Percentiles rank a stretch among this genome's conserved stretches.
These are phyloP conservation scores for Drosophila ananassae DNA, from an alignment of 1,140 invertebrate genomes.

Conservation along the genomic window DNA sequence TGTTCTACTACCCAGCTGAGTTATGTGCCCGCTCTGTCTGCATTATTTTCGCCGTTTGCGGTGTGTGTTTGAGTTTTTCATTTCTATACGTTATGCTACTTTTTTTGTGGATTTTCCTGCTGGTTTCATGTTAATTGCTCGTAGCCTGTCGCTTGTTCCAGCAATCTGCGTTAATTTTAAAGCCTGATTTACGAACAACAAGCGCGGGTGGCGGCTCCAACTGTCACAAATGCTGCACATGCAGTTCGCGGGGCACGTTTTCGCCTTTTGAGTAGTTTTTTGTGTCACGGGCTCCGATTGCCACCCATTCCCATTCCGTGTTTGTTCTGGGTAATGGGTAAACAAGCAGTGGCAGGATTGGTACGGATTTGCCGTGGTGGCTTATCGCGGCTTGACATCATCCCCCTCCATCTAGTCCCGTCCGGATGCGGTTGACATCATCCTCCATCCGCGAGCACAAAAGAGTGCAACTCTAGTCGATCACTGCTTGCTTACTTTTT, in stretches of 20 bases:
- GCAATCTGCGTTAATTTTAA: conserved; percentile 82
- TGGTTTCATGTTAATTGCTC: conserved; percentile 81
- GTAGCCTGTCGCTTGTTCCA: conserved; percentile 76
- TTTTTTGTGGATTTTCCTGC: conserved; percentile 25
- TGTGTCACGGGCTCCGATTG: conserved; percentile 40
- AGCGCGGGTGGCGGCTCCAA: conserved; percentile 13
- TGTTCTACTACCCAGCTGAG: conserved; percentile 14
- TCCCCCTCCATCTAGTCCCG: conserved; percentile 13
- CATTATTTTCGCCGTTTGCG: conserved; percentile 58
- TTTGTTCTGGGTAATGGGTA: conserved; percentile 16
- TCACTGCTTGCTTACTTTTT: conserved; percentile 4
- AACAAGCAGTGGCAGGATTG: conserved; percentile 34
- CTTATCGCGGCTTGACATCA: conserved; percentile 41
- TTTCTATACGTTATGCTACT: neutral
- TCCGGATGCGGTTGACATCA: conserved; percentile 21
- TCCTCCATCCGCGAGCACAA: conserved; percentile 2
- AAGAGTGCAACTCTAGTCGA: conserved; percentile 13
- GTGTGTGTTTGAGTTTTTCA: conserved; percentile 9
- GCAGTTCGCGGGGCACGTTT: conserved; percentile 30
- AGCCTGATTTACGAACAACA: conserved; percentile 79
- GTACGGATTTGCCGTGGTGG: conserved; percentile 30
- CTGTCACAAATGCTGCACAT: neutral
- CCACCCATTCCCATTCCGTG: conserved; percentile 19
- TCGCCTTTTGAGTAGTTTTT: conserved; percentile 30
- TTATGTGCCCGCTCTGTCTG: conserved; percentile 57